Base-by-base conservation (phyloP, 2,888 invertebrate genomes). In the Tetheella fluctuosa region DNA sequence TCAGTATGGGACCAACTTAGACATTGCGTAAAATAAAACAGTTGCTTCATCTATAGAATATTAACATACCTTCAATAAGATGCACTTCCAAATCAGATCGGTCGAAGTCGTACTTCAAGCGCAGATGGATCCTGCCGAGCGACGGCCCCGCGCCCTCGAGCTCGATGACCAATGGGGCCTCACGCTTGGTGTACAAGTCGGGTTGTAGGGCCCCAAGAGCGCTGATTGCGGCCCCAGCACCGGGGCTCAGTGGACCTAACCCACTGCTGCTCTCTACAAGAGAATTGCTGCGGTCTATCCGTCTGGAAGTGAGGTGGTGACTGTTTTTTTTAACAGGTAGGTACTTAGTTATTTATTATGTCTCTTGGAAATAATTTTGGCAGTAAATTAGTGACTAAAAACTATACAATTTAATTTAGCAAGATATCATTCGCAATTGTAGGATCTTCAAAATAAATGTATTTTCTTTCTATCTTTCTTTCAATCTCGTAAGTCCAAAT, bases 31-130 rank as follows among this genome's bases (percentile, higher is more conserved):
- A n/a, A n/a, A n/a, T n/a, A n/a, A n/a, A n/a, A n/a, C n/a, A n/a
- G n/a, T n/a, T n/a, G n/a, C n/a, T n/a, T n/a, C n/a, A n/a, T n/a
- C 2, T 13, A 34, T 7, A 34, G 13, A 34, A 34, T 4, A 34
- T 34, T 30, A 1, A 34, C 58, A 39, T 73, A 97, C 97, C 97
- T 95, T 98, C 98, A 87, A 98, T 98, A 70, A 98, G 93, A 90
- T 98, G 97, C n/a, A 98, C 96, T 70, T 97, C 96, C 71, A 98
- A 94, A 86, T 98, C 98, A 17, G 97, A 98, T 68, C 97, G 94
- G 84, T 98, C 96, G 80, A 97, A 97, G 89, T 98, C 98, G 80
- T 98, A 98, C 77, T 96, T 97, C 61, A 98, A 93, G 59, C 97
- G 94, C 72, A 98, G 94, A 81, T 98, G 98, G 67, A 98, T 94